Evolutionary conservation across 2,888 invertebrate species (phyloP).

Genomic region (Calliopum simillimum): DNA sequence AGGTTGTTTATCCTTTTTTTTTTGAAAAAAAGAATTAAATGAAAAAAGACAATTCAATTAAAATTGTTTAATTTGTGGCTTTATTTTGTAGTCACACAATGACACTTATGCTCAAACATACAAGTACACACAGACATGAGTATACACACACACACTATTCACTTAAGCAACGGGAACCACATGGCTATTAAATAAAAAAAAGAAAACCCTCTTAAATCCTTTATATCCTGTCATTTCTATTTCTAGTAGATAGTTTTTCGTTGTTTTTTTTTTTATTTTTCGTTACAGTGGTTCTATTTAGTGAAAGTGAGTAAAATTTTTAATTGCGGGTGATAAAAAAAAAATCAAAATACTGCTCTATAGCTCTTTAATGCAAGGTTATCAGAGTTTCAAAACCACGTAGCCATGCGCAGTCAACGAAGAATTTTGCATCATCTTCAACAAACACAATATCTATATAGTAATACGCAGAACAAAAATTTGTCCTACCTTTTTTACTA

Average conservation of each 20-base stretch:
- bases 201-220: slow-evolving; percentile 6
- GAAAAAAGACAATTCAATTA: slow-evolving; percentile 20
- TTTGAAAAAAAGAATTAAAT: too few relatives aligned
- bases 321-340: too few relatives aligned
- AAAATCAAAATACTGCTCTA: too few relatives aligned
- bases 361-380: too few relatives aligned
- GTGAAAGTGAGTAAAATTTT: too few relatives aligned
- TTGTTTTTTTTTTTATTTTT: neutral
- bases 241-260: too few relatives aligned
- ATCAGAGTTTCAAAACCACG: too few relatives aligned
- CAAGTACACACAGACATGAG: slow-evolving; percentile 11
- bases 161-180: neutral
- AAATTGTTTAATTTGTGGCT: slow-evolving; percentile 20
- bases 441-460: too few relatives aligned
- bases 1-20: neutral
- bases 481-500: too few relatives aligned
- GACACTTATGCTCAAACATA: neutral
- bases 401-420: too few relatives aligned
- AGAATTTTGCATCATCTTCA: too few relatives aligned
- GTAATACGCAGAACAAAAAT: too few relatives aligned
- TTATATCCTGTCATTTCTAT: slow-evolving; percentile 7
- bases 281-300: neutral
- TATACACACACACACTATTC: slow-evolving; percentile 16
- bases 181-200: neutral
- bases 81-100: slow-evolving; percentile 1